Evolutionary conservation across 2,113 vertebrate species (phyloP).

Genomic region (Tretioscincus oriximinensis): DNA sequence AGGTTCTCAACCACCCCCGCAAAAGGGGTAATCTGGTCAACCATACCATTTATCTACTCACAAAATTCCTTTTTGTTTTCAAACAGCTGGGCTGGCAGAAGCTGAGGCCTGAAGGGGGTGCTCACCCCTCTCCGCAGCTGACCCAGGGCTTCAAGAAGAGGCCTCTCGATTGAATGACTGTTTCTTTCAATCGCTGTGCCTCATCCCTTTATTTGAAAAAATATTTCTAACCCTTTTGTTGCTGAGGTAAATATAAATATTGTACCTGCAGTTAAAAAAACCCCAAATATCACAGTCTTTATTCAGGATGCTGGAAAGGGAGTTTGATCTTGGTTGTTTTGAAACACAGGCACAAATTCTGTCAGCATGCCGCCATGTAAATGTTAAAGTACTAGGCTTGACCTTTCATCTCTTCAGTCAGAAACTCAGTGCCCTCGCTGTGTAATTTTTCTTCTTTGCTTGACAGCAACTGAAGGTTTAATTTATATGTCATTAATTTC

Average conservation of each 20-base stretch:
- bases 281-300: background rate
- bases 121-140: too few relatives aligned
- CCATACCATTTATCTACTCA: too few relatives aligned
- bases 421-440: slow-evolving; percentile 24
- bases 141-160: too few relatives aligned
- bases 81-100: too few relatives aligned
- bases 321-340: background rate
- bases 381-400: slow-evolving; percentile 10
- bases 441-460: slow-evolving; percentile 41
- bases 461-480: slow-evolving; percentile 50
- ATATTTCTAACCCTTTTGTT: background rate
- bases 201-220: background rate
- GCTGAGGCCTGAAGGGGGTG: too few relatives aligned
- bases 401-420: slow-evolving; percentile 29
- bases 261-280: background rate
- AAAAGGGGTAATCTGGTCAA: too few relatives aligned
- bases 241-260: background rate
- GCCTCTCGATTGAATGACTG: too few relatives aligned
- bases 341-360: slow-evolving; percentile 6
- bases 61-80: too few relatives aligned
- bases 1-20: too few relatives aligned
- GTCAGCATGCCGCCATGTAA: background rate
- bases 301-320: background rate
- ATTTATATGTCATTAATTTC: slow-evolving; percentile 41
- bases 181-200: too few relatives aligned